phyloP scores from a whole-genome alignment of 2,113 vertebrate genomes.

The Ceuthmochares aereus region DNA sequence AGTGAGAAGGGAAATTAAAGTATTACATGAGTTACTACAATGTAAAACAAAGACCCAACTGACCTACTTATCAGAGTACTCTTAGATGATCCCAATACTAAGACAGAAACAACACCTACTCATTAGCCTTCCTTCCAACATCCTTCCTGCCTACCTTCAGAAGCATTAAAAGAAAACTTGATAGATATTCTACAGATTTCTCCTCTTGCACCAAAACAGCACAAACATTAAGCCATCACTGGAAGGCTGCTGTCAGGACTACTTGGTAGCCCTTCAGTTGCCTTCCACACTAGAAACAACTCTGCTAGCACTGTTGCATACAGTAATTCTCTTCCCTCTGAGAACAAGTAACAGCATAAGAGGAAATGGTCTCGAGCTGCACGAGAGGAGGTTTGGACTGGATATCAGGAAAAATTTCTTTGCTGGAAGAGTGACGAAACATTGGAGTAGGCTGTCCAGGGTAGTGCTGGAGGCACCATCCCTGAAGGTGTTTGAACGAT shows the following conservation, averaged over 20 bases:
- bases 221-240: accelerated
- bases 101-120: neutral
- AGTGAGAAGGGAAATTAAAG: neutral
- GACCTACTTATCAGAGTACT: neutral
- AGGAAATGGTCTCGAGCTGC: too few species aligned
- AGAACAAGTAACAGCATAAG: too few species aligned
- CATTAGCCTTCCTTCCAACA: neutral
- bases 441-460: too few species aligned
- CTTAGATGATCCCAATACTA: neutral
- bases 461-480: too few species aligned
- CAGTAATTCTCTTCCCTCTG: neutral
- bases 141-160: neutral
- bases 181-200: neutral
- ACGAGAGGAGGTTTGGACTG: too few species aligned
- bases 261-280: neutral
- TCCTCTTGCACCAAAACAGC: neutral
- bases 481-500: too few species aligned
- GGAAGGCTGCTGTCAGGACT: neutral
- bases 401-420: too few species aligned
- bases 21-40: neutral
- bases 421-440: too few species aligned
- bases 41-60: neutral
- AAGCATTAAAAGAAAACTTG: neutral
- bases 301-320: accelerated
- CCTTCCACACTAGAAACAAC: neutral